phyloP scores from a whole-genome alignment of 2,797 vertebrate genomes.

The Brachymystax lenok region DNA sequence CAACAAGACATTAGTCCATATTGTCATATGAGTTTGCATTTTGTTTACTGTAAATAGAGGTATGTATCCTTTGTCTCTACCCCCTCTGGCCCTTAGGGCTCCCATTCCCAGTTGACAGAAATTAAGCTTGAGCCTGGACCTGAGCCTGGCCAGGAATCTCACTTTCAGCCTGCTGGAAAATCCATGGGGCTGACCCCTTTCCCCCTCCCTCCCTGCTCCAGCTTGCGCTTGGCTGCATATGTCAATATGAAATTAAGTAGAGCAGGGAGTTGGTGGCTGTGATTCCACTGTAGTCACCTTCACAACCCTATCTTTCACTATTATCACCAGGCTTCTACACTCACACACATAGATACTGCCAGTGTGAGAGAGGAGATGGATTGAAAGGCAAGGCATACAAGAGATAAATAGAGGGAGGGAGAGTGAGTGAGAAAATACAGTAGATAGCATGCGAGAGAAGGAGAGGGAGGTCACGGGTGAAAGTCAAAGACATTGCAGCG shows the following conservation, averaged over 20 bases:
- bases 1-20: not conserved
- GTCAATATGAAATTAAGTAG: not conserved
- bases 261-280: not conserved
- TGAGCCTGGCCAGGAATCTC: not conserved
- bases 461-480: constrained; percentile 17
- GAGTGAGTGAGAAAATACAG: not conserved
- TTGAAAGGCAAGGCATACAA: not conserved
- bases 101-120: not conserved
- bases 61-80: not conserved
- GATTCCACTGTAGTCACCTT: not conserved
- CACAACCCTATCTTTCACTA: not conserved
- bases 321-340: constrained; percentile 6
- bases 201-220: not conserved
- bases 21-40: not conserved
- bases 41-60: not conserved
- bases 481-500: constrained; percentile 50
- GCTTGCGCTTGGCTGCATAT: not conserved
- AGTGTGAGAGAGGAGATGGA: not conserved
- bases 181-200: not conserved
- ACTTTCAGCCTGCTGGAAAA: constrained; percentile 4
- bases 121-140: not conserved
- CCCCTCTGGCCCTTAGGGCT: not conserved
- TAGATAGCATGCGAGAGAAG: constrained; percentile 13
- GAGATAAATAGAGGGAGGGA: too few relatives aligned
- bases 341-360: not conserved